Base-by-base conservation (phyloP, 2,888 invertebrate genomes). In the Leucophenga montana region DNA sequence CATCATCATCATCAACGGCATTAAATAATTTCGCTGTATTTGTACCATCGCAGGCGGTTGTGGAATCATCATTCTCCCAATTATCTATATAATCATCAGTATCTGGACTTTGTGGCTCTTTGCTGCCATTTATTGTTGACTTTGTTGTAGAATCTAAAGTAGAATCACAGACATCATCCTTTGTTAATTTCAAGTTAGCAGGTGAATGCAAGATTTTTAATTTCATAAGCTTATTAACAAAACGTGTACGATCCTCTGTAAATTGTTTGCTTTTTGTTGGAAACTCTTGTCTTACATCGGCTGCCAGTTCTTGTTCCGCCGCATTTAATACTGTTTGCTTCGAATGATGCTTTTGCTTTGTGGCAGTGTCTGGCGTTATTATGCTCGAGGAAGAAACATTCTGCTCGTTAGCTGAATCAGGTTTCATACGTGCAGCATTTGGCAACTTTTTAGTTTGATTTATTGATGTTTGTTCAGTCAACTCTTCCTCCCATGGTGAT, bases 51-150 rank as follows among this genome's bases (percentile, higher is more conserved):
- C 77, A 78, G n/a, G 81, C 80, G 8, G 79, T 75, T 75, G 83
- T 78, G 0, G 85, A 86, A 33, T 87, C 87, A 53, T 87, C 88
- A 57, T 86, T 88, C 73, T 88, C 88, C 88, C 88, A 88, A 71
- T 88, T 88, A 67, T 88, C 88, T 68, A 88, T 86, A 59, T 88
- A 88, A 70, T 88, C 88, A 75, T 88, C 88, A 0, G 88, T 88
- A 66, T 88, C 88, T 0, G 88, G 88, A 71, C 88, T 88, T 8
- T 83, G 80, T n/a, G 85, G 78, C 65, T 77, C 74, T 44, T 75
- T 66, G n/a, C 74, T 68, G 1, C 50, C 69, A 14, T 54, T 18
- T 13, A 59, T 31, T 0, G 54, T 18, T 1, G 73, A 27, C n/a
- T 65, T 22, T n/a, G 50, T 27, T 16, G 0, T 46, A 44, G 50